phyloP scores from a whole-genome alignment of 2,113 vertebrate species.

The Syngnathus typhle region DNA sequence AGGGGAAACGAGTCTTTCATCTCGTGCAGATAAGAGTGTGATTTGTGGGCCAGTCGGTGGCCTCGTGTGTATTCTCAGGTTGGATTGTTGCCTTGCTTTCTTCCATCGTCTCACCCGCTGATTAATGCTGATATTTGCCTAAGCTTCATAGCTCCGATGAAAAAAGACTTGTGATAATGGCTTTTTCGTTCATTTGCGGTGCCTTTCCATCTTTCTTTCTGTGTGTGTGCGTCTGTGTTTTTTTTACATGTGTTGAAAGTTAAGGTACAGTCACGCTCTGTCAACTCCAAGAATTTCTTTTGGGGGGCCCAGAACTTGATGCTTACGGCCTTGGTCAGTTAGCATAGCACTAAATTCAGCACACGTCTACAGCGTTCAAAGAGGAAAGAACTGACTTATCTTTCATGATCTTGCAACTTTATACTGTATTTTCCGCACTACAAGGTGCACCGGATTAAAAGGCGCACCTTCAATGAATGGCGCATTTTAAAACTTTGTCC shows the following conservation, averaged over 20 bases:
- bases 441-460: no score
- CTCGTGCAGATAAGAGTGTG: conserved; percentile 54
- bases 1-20: conserved; percentile 58
- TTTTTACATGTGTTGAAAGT: neutral
- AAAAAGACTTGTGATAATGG: conserved; percentile 48
- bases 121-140: conserved; percentile 48
- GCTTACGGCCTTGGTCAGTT: no score
- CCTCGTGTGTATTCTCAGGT: conserved; percentile 44
- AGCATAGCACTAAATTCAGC: no score
- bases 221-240: conserved; percentile 1
- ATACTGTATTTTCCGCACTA: no score
- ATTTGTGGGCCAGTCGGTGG: conserved; percentile 52
- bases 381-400: no score
- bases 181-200: conserved; percentile 28
- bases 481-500: no score
- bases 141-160: conserved; percentile 50
- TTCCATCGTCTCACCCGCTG: conserved; percentile 14
- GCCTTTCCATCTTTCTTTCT: conserved; percentile 14
- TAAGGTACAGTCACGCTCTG: neutral
- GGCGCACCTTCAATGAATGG: no score
- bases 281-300: neutral
- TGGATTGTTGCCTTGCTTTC: conserved; percentile 36
- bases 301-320: no score
- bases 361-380: no score
- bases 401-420: no score